Percentiles rank a stretch among this genome's conserved stretches.
phyloP scores from a whole-genome alignment of 1,140 invertebrate species.

The Drosophila pachea region DNA sequence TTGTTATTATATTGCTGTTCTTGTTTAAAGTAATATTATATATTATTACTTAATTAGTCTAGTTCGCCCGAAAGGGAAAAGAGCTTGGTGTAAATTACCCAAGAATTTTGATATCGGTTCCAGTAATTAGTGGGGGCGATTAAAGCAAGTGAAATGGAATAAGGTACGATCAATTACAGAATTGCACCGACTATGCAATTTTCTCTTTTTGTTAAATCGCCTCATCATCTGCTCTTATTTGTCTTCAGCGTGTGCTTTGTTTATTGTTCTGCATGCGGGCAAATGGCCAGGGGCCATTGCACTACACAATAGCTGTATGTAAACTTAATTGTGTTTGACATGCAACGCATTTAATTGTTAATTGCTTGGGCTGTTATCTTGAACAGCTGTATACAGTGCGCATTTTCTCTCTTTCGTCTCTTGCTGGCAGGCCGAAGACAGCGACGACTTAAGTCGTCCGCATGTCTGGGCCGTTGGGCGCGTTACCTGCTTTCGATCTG shows the following conservation, averaged over 20 bases:
- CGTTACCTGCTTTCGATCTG: constrained; percentile 19
- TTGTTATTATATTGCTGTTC: constrained; percentile 21
- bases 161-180: constrained; percentile 4
- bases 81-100: too few species aligned
- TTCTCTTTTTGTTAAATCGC: not conserved
- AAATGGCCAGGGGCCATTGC: constrained; percentile 38
- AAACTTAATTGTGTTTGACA: constrained; percentile 34
- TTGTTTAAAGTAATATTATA: constrained; percentile 39
- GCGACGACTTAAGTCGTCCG: constrained; percentile 45
- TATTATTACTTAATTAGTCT: constrained; percentile 17
- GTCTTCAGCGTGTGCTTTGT: constrained; percentile 18
- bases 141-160: too few species aligned
- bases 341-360: constrained; percentile 29
- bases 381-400: constrained; percentile 21
- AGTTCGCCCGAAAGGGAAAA: too few species aligned
- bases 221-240: constrained; percentile 12
- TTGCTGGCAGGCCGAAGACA: constrained; percentile 33
- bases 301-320: constrained; percentile 27
- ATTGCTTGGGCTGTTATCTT: constrained; percentile 28
- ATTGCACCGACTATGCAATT: constrained; percentile 7
- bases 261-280: constrained; percentile 29
- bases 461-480: constrained; percentile 39
- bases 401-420: constrained; percentile 26
- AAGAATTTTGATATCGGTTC: not conserved
- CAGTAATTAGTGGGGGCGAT: too few species aligned